Evolutionary conservation across 2,888 invertebrate species (phyloP).

Genomic region (Dyspetes luteomarginatus): DNA sequence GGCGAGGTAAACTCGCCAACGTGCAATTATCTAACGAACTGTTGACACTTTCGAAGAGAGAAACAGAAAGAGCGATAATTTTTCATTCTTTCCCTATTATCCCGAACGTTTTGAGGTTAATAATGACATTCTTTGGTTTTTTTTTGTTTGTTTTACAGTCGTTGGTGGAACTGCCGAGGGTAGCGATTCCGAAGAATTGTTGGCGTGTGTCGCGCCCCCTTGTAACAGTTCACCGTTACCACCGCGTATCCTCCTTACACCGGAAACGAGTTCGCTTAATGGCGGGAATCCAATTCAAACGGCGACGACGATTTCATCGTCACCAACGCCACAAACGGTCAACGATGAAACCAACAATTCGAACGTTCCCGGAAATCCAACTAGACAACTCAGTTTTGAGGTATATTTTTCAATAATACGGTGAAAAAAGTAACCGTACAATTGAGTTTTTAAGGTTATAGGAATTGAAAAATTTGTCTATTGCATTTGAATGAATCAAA

Average conservation of each 20-base stretch:
- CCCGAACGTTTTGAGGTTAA: not conserved
- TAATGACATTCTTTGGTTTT: not conserved
- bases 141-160: no score
- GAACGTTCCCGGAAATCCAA: conserved; percentile 70
- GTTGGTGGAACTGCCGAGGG: conserved; percentile 80
- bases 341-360: conserved; percentile 75
- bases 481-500: no score
- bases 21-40: not conserved
- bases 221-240: conserved; percentile 76
- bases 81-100: not conserved
- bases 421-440: not conserved
- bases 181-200: conserved; percentile 81
- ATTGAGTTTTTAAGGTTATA: not conserved
- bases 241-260: conserved; percentile 72
- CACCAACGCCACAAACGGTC: conserved; percentile 72
- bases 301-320: conserved; percentile 68
- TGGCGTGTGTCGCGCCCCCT: conserved; percentile 77
- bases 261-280: conserved; percentile 71
- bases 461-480: no score
- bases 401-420: conserved; percentile 70
- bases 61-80: not conserved
- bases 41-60: not conserved
- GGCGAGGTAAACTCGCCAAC: no score
- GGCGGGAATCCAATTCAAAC: conserved; percentile 69
- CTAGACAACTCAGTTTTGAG: conserved; percentile 84